Conservation (phyloP, 2,888 invertebrate species). For the Phorcus lineatus region DNA sequence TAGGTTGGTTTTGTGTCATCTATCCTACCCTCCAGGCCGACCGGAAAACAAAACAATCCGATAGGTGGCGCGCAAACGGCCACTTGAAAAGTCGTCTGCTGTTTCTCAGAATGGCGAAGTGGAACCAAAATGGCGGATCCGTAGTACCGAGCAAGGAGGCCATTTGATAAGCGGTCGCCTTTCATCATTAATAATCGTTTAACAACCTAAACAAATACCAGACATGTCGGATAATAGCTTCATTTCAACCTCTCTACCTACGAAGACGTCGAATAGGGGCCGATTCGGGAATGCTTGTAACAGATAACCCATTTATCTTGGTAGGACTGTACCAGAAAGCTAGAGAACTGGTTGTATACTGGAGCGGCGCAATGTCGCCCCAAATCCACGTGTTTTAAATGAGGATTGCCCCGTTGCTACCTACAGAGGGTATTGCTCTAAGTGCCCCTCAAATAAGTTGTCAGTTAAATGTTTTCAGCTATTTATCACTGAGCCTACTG, state of each 20-base stretch:
- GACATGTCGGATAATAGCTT: constrained; percentile 1
- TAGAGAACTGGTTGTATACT: background rate
- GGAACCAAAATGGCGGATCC: background rate
- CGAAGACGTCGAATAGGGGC: background rate
- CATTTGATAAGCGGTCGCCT: constrained; percentile 25
- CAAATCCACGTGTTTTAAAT: background rate
- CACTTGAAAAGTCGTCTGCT: constrained; percentile 20
- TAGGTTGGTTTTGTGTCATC: too few relatives aligned
- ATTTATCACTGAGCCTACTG: background rate
- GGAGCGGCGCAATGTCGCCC: background rate
- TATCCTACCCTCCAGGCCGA: background rate
- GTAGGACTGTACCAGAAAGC: background rate
- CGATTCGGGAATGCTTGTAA: background rate
- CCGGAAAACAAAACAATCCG: constrained; percentile 5
- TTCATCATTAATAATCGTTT: constrained; percentile 32
- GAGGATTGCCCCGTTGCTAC: background rate
- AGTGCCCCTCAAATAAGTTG: background rate
- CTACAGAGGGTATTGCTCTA: background rate
- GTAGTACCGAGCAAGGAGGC: background rate
- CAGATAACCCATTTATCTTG: background rate
- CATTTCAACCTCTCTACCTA: background rate
- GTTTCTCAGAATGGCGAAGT: constrained; percentile 22
- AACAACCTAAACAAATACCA: constrained; percentile 25
- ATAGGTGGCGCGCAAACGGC: background rate
- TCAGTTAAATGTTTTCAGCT: constrained; percentile 2